phyloP scores from a whole-genome alignment of 2,888 invertebrate species.

The Lampropteryx suffumata region DNA sequence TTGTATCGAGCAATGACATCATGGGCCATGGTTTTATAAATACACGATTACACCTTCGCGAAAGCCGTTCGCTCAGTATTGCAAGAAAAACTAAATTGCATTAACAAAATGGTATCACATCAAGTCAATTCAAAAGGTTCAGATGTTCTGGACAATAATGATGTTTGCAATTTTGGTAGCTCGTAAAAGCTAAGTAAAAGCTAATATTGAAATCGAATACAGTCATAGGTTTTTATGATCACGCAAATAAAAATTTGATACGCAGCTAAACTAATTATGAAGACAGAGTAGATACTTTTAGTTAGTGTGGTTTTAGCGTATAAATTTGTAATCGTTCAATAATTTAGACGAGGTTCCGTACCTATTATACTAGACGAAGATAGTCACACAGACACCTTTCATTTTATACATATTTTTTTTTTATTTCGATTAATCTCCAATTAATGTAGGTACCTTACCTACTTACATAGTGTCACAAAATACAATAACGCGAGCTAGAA shows the following conservation, averaged over 20 bases:
- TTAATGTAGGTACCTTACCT: too few relatives aligned
- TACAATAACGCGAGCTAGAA: conserved; percentile 6
- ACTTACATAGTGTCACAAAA: not conserved
- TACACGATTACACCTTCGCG: conserved; percentile 22
- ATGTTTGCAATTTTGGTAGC: not conserved
- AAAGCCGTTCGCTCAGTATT: conserved; percentile 13
- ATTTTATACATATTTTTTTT: too few relatives aligned
- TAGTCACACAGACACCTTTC: too few relatives aligned
- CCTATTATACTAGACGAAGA: too few relatives aligned
- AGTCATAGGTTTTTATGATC: conserved; percentile 11
- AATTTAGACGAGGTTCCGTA: too few relatives aligned
- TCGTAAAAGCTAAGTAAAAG: conserved; percentile 22
- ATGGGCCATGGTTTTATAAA: conserved; percentile 18
- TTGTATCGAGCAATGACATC: conserved; percentile 29
- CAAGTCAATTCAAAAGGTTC: not conserved
- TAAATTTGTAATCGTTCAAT: not conserved
- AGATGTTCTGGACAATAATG: too few relatives aligned
- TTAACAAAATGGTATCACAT: conserved; percentile 3
- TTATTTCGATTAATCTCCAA: too few relatives aligned
- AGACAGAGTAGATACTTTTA: conserved; percentile 15
- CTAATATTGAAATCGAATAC: conserved; percentile 14
- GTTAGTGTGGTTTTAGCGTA: not conserved
- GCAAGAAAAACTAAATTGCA: conserved; percentile 13
- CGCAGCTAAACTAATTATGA: conserved; percentile 19
- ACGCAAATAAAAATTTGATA: conserved; percentile 20